phyloP scores from a whole-genome alignment of 2,797 vertebrate species.

The Dendrocincla tyrannina region DNA sequence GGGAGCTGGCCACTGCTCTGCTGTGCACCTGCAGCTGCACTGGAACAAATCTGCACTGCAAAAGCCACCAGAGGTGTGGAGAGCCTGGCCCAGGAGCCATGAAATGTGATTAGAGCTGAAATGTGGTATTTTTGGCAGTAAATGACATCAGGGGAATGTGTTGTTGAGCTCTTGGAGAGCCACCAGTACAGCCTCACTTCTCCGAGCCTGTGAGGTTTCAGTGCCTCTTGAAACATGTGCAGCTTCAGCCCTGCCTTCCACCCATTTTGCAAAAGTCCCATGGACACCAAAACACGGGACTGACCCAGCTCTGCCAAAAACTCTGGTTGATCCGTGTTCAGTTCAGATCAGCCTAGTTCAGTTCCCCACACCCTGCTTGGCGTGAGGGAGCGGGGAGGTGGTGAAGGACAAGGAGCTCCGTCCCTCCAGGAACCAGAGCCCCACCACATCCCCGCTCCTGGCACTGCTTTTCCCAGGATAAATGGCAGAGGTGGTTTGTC shows the following conservation, averaged over 20 bases:
- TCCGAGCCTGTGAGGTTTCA: not conserved
- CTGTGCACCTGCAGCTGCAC: not conserved
- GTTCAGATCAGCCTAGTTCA: no score
- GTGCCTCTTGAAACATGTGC: not conserved
- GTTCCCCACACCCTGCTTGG: not conserved
- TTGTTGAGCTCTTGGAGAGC: not conserved
- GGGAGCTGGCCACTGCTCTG: not conserved
- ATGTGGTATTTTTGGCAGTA: not conserved
- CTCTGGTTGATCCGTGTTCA: not conserved
- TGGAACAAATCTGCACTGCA: not conserved
- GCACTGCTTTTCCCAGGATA: not conserved
- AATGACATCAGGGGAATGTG: fast-evolving
- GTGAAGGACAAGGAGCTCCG: not conserved
- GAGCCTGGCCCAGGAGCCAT: not conserved
- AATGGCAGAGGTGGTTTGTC: not conserved
- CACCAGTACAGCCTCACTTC: not conserved
- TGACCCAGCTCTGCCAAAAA: not conserved
- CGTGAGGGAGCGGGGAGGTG: no score
- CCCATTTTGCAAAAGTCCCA: not conserved
- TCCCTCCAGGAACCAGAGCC: not conserved
- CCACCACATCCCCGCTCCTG: fast-evolving
- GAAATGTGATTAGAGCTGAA: not conserved
- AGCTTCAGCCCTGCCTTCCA: not conserved
- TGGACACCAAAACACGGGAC: not conserved
- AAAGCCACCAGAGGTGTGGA: fast-evolving